Conservation (phyloP, 2,888 invertebrate species). For the Rhingia campestris region DNA sequence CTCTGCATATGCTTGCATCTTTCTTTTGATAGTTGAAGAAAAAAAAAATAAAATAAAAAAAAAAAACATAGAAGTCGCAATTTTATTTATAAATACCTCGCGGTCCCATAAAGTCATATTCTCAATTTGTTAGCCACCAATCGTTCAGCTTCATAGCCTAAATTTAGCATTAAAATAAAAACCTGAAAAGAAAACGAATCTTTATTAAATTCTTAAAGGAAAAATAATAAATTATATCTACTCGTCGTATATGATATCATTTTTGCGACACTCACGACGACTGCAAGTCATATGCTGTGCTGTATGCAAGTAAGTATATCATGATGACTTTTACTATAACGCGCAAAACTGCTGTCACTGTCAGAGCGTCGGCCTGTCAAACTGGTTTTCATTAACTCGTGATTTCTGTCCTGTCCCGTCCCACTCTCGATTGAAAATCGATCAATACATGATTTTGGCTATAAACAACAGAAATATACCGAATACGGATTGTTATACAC, state of each 20-base stretch:
- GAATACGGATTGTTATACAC: not conserved
- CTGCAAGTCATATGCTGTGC: constrained; percentile 5
- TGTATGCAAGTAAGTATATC: constrained; percentile 3
- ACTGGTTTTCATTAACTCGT: constrained; percentile 43
- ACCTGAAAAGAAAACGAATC: not conserved
- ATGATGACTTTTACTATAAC: not conserved
- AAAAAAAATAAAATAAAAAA: not conserved
- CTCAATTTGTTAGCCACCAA: constrained; percentile 39
- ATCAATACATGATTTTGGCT: not conserved
- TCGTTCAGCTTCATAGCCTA: constrained; percentile 28
- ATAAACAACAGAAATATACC: not conserved
- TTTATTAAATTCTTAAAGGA: not conserved
- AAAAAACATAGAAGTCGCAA: not conserved
- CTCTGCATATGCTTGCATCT: not conserved
- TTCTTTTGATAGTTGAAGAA: not conserved
- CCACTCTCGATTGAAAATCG: constrained; percentile 5
- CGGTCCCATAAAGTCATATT: constrained; percentile 15
- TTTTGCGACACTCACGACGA: constrained; percentile 5
- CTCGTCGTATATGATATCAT: constrained; percentile 42
- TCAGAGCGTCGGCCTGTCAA: constrained; percentile 25
- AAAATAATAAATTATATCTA: constrained; percentile 27
- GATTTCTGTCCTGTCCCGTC: constrained; percentile 2
- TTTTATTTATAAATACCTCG: constrained; percentile 31
- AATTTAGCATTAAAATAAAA: constrained; percentile 28
- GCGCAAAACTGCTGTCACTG: not conserved